phyloP scores from a whole-genome alignment of 2,797 vertebrate genomes.

The Poeciliopsis presidionis region DNA sequence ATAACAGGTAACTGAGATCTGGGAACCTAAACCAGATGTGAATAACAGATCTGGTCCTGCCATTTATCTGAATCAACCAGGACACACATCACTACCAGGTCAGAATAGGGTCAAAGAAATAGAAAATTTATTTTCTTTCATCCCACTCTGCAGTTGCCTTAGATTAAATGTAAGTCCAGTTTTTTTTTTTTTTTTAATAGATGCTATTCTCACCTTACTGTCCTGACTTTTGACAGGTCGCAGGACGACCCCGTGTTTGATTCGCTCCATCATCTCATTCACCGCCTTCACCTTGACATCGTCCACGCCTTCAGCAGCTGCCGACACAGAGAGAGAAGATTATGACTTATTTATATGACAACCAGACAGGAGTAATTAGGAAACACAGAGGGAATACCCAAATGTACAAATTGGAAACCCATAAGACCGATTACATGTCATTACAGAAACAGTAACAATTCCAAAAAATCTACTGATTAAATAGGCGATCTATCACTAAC shows the following conservation, averaged over 20 bases:
- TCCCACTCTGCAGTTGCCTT: background rate
- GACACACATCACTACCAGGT: background rate
- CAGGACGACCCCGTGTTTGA: constrained; percentile 84
- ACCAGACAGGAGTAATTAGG: background rate
- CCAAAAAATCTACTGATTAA: background rate
- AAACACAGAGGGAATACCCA: background rate
- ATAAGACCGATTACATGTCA: background rate
- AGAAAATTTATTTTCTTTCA: background rate
- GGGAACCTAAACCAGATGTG: background rate
- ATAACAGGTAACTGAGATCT: background rate
- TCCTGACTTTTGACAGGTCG: constrained; percentile 83
- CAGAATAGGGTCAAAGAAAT: background rate
- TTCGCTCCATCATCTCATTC: constrained; percentile 88
- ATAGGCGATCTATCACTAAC: background rate
- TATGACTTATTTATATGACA: background rate
- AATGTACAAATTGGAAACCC: background rate
- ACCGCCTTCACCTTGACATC: constrained; percentile 85
- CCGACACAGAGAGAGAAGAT: background rate
- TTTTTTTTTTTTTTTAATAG: background rate
- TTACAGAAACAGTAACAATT: background rate
- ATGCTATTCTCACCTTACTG: constrained; percentile 69
- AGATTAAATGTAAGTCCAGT: background rate
- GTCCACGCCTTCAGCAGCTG: constrained; percentile 68
- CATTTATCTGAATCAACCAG: background rate
- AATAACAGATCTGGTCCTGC: background rate